These are phyloP conservation scores for Julus scandinavius DNA, from an alignment of 2,888 invertebrate species.

Conservation along the genomic window DNA sequence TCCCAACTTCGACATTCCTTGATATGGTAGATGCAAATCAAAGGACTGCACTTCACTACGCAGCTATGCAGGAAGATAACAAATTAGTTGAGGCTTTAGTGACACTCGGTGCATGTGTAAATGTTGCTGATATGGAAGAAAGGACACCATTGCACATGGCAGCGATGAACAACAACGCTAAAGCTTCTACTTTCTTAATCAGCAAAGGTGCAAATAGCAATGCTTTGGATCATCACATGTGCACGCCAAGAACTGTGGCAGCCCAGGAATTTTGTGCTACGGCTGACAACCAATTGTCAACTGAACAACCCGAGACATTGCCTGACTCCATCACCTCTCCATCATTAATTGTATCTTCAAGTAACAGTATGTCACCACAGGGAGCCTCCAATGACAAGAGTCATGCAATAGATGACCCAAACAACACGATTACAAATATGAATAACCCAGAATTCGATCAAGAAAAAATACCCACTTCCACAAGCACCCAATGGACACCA, in stretches of 20 bases:
- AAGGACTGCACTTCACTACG: slow-evolving; percentile 37
- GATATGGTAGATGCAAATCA: not conserved
- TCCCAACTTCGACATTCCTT: not conserved
- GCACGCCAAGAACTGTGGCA: slow-evolving; percentile 10
- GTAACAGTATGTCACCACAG: not conserved
- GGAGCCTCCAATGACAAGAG: not conserved
- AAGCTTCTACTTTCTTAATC: slow-evolving; percentile 74
- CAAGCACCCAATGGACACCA: not conserved
- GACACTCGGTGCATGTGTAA: not conserved
- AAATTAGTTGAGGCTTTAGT: not conserved
- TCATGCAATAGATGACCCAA: not conserved
- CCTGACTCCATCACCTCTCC: not conserved
- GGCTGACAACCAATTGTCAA: not conserved
- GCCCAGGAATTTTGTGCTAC: not conserved
- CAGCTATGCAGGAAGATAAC: not conserved
- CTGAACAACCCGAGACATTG: not conserved
- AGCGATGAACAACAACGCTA: slow-evolving; percentile 72
- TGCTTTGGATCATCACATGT: slow-evolving; percentile 71
- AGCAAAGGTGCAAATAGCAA: slow-evolving; percentile 74
- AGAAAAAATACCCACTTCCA: not conserved
- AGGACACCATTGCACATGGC: slow-evolving; percentile 66
- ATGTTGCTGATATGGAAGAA: slow-evolving; percentile 8
- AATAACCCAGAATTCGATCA: too few species aligned
- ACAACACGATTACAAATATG: not conserved
- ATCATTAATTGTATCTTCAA: not conserved